Evolutionary conservation across 2,113 vertebrate species (phyloP).

Genomic region (Dromiciops gliroides): DNA sequence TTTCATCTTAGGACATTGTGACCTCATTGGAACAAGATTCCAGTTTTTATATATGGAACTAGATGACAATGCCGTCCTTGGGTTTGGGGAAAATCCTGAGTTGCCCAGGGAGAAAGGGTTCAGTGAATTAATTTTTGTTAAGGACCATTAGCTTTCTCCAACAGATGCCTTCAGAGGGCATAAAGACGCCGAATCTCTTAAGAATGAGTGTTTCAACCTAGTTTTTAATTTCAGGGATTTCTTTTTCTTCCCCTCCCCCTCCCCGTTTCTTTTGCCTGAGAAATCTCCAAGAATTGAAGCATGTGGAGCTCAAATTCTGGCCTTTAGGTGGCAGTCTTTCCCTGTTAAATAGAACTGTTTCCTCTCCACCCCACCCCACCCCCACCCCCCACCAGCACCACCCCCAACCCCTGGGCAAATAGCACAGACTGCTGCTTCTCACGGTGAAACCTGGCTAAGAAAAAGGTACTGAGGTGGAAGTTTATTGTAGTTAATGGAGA

Average conservation of each 20-base stretch:
- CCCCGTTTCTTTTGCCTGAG: constrained; percentile 23
- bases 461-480: constrained; percentile 41
- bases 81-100: not conserved
- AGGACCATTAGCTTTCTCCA: not conserved
- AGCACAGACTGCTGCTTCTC: constrained; percentile 42
- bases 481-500: not conserved
- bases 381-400: too few relatives aligned
- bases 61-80: not conserved
- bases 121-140: not conserved
- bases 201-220: not conserved
- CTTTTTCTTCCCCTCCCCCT: not conserved
- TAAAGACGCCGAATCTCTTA: not conserved
- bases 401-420: not conserved
- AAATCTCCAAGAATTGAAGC: constrained; percentile 62
- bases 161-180: not conserved
- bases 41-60: not conserved
- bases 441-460: constrained; percentile 30
- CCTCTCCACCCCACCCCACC: too few relatives aligned
- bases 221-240: not conserved
- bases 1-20: constrained; percentile 11
- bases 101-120: not conserved
- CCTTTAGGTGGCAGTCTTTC: constrained; percentile 88
- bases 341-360: constrained; percentile 78
- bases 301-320: constrained; percentile 66
- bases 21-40: not conserved